These are phyloP conservation scores for Tachina fera DNA, from an alignment of 2,888 invertebrate genomes.

Conservation along the genomic window DNA sequence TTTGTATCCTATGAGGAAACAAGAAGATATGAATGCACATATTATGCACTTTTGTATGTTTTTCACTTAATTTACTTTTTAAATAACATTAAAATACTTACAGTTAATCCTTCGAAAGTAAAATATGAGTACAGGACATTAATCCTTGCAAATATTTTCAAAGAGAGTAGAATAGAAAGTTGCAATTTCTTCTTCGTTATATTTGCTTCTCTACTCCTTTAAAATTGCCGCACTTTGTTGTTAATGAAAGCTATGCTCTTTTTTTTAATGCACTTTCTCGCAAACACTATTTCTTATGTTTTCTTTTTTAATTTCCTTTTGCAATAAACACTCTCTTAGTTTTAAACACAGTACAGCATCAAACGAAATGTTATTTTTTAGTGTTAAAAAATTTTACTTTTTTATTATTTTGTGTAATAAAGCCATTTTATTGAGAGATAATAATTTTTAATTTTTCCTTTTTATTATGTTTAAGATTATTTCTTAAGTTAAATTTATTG, in stretches of 20 bases:
- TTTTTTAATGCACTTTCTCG: constrained; percentile 55
- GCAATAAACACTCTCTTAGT: constrained; percentile 44
- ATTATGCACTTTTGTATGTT: neutral
- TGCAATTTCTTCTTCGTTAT: constrained; percentile 12
- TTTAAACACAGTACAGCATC: constrained; percentile 18
- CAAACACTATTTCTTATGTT: constrained; percentile 37
- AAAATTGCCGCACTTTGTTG: neutral
- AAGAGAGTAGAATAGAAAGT: constrained; percentile 2
- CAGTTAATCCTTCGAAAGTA: constrained; percentile 64
- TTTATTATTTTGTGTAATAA: constrained; percentile 28
- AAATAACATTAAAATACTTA: constrained; percentile 51
- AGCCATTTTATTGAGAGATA: constrained; percentile 41
- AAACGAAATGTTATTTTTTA: constrained; percentile 11
- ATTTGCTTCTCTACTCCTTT: constrained; percentile 40
- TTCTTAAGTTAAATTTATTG: constrained; percentile 66
- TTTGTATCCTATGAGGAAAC: neutral
- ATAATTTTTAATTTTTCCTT: neutral
- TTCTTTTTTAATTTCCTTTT: constrained; percentile 34
- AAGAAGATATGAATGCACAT: neutral
- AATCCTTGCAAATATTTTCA: constrained; percentile 28
- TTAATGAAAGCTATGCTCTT: constrained; percentile 57
- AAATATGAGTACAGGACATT: neutral
- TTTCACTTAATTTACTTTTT: too few relatives aligned
- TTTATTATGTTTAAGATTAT: constrained; percentile 27
- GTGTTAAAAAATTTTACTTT: neutral